Evolutionary conservation across 2,797 vertebrate genomes (phyloP).

Genomic region (Acanthornis magna): DNA sequence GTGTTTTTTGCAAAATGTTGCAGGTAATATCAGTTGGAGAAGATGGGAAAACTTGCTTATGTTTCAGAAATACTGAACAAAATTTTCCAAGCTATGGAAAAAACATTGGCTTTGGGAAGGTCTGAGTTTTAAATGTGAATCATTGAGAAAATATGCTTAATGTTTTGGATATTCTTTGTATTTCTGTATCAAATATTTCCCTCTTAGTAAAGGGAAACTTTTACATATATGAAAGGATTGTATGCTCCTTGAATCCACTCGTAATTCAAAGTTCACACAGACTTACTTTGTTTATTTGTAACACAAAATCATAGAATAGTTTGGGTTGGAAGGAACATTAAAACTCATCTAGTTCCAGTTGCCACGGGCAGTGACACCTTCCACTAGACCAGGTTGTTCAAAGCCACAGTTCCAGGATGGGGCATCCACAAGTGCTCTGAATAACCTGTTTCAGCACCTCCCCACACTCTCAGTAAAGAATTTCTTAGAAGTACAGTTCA

Average conservation of each 20-base stretch:
- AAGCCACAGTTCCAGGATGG: neutral
- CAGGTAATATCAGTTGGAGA: neutral
- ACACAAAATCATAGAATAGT: neutral
- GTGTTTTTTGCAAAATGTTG: neutral
- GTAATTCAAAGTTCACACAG: neutral
- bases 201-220: neutral
- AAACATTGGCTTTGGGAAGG: neutral
- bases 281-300: neutral
- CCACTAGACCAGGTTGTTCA: neutral
- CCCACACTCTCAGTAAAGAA: neutral
- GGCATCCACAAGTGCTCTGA: neutral
- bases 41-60: neutral
- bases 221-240: neutral
- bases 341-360: neutral
- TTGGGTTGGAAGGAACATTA: neutral
- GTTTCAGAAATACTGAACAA: neutral
- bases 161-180: neutral
- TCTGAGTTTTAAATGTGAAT: neutral
- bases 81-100: neutral
- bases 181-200: neutral
- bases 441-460: neutral
- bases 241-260: neutral
- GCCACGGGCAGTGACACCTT: fast-evolving
- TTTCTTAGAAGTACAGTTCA: neutral
- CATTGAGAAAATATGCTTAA: neutral